Conservation (phyloP, 2,113 vertebrate genomes). For the Nannospalax galili region DNA sequence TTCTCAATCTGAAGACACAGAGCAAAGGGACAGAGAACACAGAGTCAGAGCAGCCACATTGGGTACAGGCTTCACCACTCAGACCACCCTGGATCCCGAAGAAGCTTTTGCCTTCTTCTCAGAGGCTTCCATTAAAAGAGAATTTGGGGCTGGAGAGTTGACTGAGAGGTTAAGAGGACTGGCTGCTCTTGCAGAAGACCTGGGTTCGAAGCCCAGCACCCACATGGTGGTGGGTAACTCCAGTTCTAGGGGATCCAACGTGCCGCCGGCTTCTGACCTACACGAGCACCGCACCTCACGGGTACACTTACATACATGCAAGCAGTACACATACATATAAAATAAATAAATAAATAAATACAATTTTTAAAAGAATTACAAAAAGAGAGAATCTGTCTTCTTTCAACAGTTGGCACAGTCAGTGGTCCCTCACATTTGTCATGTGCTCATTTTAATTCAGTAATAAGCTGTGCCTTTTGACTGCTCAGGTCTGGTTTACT, state of each 20-base stretch:
- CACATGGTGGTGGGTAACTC: too few species aligned
- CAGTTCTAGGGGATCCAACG: too few species aligned
- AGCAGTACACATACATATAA: too few species aligned
- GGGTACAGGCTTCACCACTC: background rate
- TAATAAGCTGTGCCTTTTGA: accelerated
- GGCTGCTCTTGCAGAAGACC: too few species aligned
- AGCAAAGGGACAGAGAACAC: background rate
- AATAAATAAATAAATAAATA: too few species aligned
- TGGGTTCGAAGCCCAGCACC: too few species aligned
- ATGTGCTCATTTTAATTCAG: background rate
- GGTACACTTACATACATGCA: too few species aligned
- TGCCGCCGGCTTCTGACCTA: too few species aligned
- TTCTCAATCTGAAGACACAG: background rate
- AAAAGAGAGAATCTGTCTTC: background rate
- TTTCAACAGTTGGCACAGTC: background rate
- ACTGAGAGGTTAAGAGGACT: too few species aligned
- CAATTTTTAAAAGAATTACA: too few species aligned
- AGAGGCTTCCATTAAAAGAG: background rate
- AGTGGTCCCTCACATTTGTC: background rate
- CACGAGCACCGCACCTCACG: too few species aligned
- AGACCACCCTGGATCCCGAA: background rate
- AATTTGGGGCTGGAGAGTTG: too few species aligned
- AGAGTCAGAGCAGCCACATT: background rate
- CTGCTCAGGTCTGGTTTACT: background rate
- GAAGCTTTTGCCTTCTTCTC: background rate